Conservation (phyloP, 2,797 vertebrate genomes). For the Danio albolineatus region DNA sequence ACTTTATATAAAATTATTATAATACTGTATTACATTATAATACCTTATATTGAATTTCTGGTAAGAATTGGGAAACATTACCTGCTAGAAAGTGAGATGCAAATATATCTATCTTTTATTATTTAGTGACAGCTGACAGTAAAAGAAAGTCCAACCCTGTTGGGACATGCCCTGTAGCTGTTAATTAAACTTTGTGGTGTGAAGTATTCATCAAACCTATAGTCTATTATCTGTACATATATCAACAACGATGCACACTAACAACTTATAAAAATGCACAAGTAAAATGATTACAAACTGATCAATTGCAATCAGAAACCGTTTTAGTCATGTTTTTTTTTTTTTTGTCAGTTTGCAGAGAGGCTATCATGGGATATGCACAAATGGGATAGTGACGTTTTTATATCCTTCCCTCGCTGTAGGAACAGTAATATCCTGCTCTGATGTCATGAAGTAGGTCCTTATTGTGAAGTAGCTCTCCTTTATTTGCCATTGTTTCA, state of each 20-base stretch:
- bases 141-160: neutral
- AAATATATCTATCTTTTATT: neutral
- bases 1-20: no score
- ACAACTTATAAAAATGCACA: neutral
- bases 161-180: neutral
- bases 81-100: neutral
- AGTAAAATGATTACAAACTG: neutral
- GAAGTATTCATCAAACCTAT: constrained; percentile 1
- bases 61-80: neutral
- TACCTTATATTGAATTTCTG: neutral
- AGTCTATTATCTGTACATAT: neutral
- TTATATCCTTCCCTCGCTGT: constrained; percentile 12
- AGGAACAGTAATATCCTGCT: constrained; percentile 50
- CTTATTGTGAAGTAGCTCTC: neutral
- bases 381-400: neutral
- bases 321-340: neutral
- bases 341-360: neutral
- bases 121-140: neutral
- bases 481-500: constrained; percentile 6
- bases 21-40: no score
- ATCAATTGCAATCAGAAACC: neutral
- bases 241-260: neutral
- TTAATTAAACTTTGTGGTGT: neutral
- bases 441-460: constrained; percentile 36
- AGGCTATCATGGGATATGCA: neutral